Base-by-base conservation (phyloP, 2,888 invertebrate genomes). In the Argyra leucocephala region DNA sequence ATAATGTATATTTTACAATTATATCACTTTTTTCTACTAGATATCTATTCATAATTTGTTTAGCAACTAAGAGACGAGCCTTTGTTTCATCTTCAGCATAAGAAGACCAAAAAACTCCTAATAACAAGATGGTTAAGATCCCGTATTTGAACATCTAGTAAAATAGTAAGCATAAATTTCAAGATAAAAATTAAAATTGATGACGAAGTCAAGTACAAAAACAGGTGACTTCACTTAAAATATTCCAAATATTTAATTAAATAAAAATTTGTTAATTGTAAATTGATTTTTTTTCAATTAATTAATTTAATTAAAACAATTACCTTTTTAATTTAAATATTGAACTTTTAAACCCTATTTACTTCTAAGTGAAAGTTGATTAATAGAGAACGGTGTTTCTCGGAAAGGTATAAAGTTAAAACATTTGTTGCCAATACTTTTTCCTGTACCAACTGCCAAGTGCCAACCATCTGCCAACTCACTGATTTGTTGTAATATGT, bases 11-110 rank as follows among this genome's bases (percentile, higher is more conserved):
- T 82, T 96, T 93, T 59, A 98, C 88, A 69, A 97, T 86, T 73
- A 98, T 88, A 78, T 99, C 98, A 87, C 94, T 93, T 75, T 90
- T 90, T 83, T 98, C 96, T 1, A 99, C 97, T 69, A 98, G 83
- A 77, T 95, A 97, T 81, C 92, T 93, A 78, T 98, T 98, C 67
- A 96, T 84, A 74, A 98, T 90, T 81, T 93, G 92, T 81, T 98
- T 98, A 12, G 93, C 92, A 24, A 95, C 88, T 68, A 98, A 82
- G 63, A 98, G 82, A 73, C 90, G 86, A 22, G 96, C 96, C 64
- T 86, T 85, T 62, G 87, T 83, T 60, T 89, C 88, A 73, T 90
- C 90, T 69, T 88, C 88, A 60, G 78, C 75, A 3, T 76, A 76
- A 5, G 75, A 70, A 63, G 76, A 74, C 31, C 75, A 72, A 67